These are phyloP conservation scores for Hippocampus kuda DNA, from an alignment of 2,797 vertebrate genomes.

Conservation along the genomic window DNA sequence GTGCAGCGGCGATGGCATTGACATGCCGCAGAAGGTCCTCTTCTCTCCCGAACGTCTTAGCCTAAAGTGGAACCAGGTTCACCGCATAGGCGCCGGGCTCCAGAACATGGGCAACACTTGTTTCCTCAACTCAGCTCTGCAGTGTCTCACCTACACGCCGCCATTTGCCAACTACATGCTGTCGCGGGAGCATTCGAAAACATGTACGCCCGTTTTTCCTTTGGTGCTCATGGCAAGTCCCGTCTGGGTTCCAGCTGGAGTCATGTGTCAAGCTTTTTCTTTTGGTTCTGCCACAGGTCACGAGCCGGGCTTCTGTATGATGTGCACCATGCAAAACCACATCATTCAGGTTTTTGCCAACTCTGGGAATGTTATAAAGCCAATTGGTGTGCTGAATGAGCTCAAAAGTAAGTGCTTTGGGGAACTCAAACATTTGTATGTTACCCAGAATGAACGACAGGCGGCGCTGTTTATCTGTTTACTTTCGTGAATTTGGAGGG, in stretches of 20 bases:
- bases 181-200: conserved; percentile 89
- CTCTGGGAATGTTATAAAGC: conserved; percentile 88
- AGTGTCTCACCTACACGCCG: conserved; percentile 92
- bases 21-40: conserved; percentile 84
- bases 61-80: conserved; percentile 85
- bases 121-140: conserved; percentile 90
- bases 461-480: conserved; percentile 32
- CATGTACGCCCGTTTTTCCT: conserved; percentile 67
- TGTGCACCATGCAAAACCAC: conserved; percentile 97
- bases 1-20: conserved; percentile 81
- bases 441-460: conserved; percentile 18
- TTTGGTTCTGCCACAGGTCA: conserved; percentile 66
- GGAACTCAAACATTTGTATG: neutral
- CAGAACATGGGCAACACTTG: conserved; percentile 97
- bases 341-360: conserved; percentile 87
- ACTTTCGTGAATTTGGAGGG: conserved; percentile 36
- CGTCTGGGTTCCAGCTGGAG: neutral
- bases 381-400: conserved; percentile 86
- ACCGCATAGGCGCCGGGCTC: conserved; percentile 87
- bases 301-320: conserved; percentile 92
- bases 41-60: conserved; percentile 85
- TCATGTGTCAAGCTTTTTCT: neutral
- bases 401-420: conserved; percentile 80
- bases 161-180: conserved; percentile 94
- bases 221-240: neutral